Evolutionary conservation across 2,113 vertebrate species (phyloP).

Genomic region (Xenus cinereus): DNA sequence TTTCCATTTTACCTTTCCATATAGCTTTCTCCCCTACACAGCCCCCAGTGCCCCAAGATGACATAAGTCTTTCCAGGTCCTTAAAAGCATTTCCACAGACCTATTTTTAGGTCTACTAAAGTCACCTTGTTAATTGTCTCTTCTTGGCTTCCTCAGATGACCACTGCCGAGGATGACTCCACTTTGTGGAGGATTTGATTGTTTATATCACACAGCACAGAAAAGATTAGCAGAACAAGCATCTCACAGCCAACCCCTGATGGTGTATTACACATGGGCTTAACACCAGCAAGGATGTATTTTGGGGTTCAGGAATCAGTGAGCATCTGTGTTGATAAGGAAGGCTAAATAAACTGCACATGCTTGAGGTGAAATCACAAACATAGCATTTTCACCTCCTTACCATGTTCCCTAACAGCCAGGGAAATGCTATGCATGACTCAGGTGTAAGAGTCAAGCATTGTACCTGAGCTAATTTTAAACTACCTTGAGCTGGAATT

Average conservation of each 20-base stretch:
- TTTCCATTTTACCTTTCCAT: not conserved
- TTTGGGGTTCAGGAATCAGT: not conserved
- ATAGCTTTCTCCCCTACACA: not conserved
- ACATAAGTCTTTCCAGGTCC: constrained; percentile 22
- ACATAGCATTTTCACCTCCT: not conserved
- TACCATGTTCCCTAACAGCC: not conserved
- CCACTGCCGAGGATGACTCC: not conserved
- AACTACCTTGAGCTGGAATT: not conserved
- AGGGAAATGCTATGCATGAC: not conserved
- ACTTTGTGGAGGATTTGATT: not conserved
- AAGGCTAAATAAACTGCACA: not conserved
- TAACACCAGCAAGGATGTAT: not conserved
- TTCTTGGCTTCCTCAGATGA: not conserved
- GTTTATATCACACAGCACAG: not conserved
- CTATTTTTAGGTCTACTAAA: constrained; percentile 17
- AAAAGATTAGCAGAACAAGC: not conserved
- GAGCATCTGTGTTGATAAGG: not conserved
- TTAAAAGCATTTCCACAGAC: constrained; percentile 31
- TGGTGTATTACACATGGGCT: not conserved
- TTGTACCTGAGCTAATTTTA: not conserved
- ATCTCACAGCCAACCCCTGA: not conserved
- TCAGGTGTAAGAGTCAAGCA: not conserved
- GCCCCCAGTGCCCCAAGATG: not conserved
- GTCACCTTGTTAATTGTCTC: constrained; percentile 41
- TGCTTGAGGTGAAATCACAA: not conserved